Evolutionary conservation across 2,797 vertebrate genomes (phyloP).

Genomic region (Taeniopygia guttata): DNA sequence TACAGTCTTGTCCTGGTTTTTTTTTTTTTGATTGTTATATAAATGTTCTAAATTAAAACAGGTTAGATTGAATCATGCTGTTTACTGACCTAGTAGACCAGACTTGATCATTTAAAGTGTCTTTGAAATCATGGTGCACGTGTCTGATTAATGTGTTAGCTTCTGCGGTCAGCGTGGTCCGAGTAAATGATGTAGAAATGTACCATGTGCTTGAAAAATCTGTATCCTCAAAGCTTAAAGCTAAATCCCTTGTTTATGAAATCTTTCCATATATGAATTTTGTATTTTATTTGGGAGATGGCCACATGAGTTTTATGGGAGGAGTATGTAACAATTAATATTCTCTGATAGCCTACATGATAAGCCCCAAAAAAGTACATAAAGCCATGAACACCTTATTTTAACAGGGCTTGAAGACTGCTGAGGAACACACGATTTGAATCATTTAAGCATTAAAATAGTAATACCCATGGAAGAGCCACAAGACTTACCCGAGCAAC

Average conservation of each 20-base stretch:
- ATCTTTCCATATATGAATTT: slow-evolving; percentile 46
- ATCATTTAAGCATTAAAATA: slow-evolving; percentile 47
- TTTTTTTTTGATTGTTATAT: slow-evolving; percentile 70
- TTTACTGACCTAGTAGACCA: slow-evolving; percentile 78
- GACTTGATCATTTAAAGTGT: slow-evolving; percentile 78
- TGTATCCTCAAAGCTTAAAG: slow-evolving; percentile 55
- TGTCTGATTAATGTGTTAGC: slow-evolving; percentile 52
- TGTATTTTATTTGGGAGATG: slow-evolving; percentile 62
- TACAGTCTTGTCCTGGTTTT: slow-evolving; percentile 67
- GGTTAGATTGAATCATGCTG: slow-evolving; percentile 85
- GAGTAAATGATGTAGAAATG: slow-evolving; percentile 36
- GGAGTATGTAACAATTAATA: slow-evolving; percentile 54
- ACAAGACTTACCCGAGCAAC: slow-evolving; percentile 86
- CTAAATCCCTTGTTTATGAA: slow-evolving; percentile 71
- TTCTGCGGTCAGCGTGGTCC: slow-evolving; percentile 8
- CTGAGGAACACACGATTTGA: slow-evolving; percentile 66
- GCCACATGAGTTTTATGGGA: slow-evolving; percentile 52
- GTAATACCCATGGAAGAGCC: slow-evolving; percentile 86
- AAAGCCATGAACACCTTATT: slow-evolving; percentile 70
- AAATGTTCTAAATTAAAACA: slow-evolving; percentile 80
- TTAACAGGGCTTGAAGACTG: slow-evolving; percentile 74
- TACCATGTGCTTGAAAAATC: slow-evolving; percentile 46
- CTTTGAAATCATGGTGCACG: slow-evolving; percentile 62
- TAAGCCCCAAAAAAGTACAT: slow-evolving; percentile 66
- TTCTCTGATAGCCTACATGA: slow-evolving; percentile 75